phyloP scores from a whole-genome alignment of 1,140 invertebrate species.

The Amphibalanus amphitrite region DNA sequence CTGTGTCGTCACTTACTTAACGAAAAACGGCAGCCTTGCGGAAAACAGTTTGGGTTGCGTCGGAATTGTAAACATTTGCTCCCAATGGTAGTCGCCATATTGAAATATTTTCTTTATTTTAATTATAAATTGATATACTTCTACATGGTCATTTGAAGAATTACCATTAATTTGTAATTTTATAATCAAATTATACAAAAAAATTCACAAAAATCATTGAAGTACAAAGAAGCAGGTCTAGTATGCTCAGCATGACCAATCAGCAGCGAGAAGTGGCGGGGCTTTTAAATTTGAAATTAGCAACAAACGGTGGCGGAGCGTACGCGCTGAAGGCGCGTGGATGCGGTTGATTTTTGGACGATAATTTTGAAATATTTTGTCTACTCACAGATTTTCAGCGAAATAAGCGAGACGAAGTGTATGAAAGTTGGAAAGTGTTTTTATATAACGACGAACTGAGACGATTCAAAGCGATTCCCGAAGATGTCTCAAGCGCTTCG shows the following conservation, averaged over 20 bases:
- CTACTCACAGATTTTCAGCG: background rate
- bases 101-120: no score
- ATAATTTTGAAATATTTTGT: background rate
- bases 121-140: no score
- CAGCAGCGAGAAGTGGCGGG: background rate
- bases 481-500: background rate
- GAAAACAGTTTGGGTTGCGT: no score
- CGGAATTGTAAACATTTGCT: no score
- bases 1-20: no score
- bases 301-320: background rate
- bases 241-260: background rate
- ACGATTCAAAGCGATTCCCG: background rate
- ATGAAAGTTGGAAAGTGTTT: background rate
- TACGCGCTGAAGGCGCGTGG: background rate
- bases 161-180: no score
- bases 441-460: background rate
- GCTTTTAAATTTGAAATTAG: background rate
- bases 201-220: no score
- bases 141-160: no score
- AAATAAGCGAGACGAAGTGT: background rate
- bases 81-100: no score
- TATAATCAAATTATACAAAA: no score
- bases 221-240: background rate
- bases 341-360: background rate
- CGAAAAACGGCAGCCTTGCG: no score